Evolutionary conservation across 2,888 invertebrate genomes (phyloP).

Genomic region (Crioceris asparagi): DNA sequence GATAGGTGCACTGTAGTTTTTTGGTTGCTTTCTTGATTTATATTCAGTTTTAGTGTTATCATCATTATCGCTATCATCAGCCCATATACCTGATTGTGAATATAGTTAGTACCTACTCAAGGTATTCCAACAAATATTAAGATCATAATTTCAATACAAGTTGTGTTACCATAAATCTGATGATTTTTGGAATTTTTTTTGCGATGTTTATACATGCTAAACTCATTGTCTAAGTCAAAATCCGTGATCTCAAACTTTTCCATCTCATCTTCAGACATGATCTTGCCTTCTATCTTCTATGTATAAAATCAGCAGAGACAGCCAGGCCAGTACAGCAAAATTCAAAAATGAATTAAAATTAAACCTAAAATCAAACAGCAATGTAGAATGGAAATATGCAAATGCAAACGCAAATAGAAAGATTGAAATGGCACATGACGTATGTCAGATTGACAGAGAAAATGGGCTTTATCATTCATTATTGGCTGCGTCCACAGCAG

Average conservation of each 20-base stretch:
- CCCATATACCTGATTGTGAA: slow-evolving; percentile 72
- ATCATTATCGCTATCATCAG: slow-evolving; percentile 68
- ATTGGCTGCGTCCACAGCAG: no score
- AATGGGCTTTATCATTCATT: no score
- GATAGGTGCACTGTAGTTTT: slow-evolving; percentile 76
- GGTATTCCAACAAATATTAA: neutral
- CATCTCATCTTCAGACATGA: slow-evolving; percentile 81
- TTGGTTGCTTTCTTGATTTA: slow-evolving; percentile 46
- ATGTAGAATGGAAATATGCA: no score
- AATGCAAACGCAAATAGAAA: no score
- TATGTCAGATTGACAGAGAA: no score
- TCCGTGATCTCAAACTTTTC: slow-evolving; percentile 93
- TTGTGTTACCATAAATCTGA: slow-evolving; percentile 76
- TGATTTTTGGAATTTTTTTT: slow-evolving; percentile 73
- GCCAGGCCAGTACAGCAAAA: no score
- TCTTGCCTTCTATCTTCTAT: no score
- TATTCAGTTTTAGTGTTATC: slow-evolving; percentile 44
- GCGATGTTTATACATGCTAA: slow-evolving; percentile 66
- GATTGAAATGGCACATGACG: no score
- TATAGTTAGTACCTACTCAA: no score
- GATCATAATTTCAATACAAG: neutral
- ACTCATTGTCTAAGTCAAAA: slow-evolving; percentile 87
- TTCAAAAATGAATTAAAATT: no score
- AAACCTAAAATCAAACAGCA: no score
- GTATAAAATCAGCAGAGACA: no score